A percentile compares a stretch with the other conserved stretches of the same genome.
phyloP scores from a whole-genome alignment of 2,797 vertebrate genomes.

The Epinephelus malabaricus region DNA sequence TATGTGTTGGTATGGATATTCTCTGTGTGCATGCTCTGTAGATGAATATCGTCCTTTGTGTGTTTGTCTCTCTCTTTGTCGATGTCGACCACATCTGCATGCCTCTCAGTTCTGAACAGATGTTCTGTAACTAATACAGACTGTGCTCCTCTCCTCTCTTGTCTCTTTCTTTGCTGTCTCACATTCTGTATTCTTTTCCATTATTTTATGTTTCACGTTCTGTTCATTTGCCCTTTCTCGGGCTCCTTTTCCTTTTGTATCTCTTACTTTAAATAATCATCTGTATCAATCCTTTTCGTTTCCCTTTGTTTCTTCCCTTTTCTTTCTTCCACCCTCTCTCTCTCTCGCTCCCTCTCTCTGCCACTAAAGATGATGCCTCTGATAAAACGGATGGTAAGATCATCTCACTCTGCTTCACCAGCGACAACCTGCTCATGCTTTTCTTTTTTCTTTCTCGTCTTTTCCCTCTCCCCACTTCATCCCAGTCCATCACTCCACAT shows the following conservation, averaged over 20 bases:
- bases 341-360: conserved; percentile 76
- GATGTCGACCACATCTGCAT: conserved; percentile 47
- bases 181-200: conserved; percentile 57
- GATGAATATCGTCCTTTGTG: conserved; percentile 32
- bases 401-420: conserved; percentile 76
- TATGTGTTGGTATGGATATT: conserved; percentile 46
- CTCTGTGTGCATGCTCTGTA: conserved; percentile 68
- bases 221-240: conserved; percentile 28
- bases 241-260: conserved; percentile 25
- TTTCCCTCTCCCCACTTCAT: conserved; percentile 50
- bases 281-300: conserved; percentile 31
- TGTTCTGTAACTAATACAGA: conserved; percentile 73
- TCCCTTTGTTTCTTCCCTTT: conserved; percentile 39
- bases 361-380: conserved; percentile 97
- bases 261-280: conserved; percentile 23
- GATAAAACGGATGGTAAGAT: conserved; percentile 99
- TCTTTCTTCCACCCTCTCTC: conserved; percentile 8
- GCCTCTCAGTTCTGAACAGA: conserved; percentile 54
- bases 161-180: conserved; percentile 39
- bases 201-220: conserved; percentile 68
- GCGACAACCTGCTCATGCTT: conserved; percentile 41
- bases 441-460: conserved; percentile 54
- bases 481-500: conserved; percentile 48
- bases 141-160: conserved; percentile 72
- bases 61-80: conserved; percentile 32